Conservation (phyloP, 2,888 invertebrate species). For the Dolichopus griseipennis region DNA sequence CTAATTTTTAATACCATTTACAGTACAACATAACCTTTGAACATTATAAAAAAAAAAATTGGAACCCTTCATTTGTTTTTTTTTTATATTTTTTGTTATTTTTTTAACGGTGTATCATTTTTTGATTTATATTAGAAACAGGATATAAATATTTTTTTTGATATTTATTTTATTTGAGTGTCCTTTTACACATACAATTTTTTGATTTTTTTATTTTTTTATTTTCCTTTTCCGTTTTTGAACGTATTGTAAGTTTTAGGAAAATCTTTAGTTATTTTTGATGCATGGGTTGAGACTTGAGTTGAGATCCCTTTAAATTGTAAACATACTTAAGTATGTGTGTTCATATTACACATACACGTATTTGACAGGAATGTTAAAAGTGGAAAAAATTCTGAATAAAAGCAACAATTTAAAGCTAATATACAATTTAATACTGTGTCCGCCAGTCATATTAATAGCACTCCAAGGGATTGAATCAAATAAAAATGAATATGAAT, state of each 20-base stretch:
- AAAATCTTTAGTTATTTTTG: too few species aligned
- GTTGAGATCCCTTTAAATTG: too few species aligned
- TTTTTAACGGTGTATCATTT: background rate
- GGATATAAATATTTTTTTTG: background rate
- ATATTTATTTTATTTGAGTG: background rate
- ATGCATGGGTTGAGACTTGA: too few species aligned
- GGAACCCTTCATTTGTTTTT: background rate
- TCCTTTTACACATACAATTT: background rate
- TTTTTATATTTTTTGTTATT: background rate
- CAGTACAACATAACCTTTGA: background rate
- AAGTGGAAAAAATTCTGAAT: too few species aligned
- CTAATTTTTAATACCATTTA: background rate
- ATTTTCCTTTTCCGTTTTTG: too few species aligned
- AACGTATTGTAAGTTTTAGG: too few species aligned
- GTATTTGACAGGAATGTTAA: background rate
- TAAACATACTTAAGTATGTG: too few species aligned
- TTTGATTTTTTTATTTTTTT: too few species aligned
- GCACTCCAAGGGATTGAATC: slow-evolving; percentile 2
- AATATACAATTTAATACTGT: too few species aligned
- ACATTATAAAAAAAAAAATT: background rate
- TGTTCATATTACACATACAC: too few species aligned
- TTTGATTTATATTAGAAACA: background rate
- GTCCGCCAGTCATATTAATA: background rate
- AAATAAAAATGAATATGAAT: background rate
- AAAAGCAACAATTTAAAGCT: background rate